Conservation (phyloP, 1,140 invertebrate genomes). For the Platorchestia sp. region DNA sequence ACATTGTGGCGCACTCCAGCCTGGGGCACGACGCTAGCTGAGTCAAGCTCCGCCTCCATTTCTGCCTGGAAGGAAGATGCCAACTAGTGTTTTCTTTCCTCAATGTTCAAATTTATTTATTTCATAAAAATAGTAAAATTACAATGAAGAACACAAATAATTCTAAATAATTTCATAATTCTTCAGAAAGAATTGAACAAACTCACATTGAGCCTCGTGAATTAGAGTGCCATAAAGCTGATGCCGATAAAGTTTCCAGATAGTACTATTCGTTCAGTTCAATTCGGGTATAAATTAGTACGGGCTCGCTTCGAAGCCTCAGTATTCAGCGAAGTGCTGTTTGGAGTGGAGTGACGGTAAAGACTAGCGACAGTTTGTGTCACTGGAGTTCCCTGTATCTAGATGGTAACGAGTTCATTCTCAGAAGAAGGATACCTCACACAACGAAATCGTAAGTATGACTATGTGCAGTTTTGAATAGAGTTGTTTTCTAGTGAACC, state of each 20-base stretch:
- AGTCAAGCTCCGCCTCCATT: not conserved
- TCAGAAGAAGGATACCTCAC: not conserved
- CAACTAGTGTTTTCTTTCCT: not conserved
- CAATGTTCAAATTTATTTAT: not conserved
- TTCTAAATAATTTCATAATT: not conserved
- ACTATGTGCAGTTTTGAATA: not conserved
- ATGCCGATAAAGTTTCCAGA: not conserved
- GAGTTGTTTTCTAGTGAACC: not conserved
- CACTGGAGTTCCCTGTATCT: not conserved
- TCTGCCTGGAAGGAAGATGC: constrained; percentile 23
- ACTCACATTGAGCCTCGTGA: not conserved
- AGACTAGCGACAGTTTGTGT: not conserved
- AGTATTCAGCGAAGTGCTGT: not conserved
- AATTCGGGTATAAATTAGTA: not conserved
- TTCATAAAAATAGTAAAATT: not conserved
- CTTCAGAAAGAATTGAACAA: not conserved
- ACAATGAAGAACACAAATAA: not conserved
- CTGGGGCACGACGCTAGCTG: constrained; percentile 19
- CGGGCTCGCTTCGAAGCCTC: not conserved
- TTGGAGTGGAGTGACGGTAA: no score
- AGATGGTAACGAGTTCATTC: not conserved
- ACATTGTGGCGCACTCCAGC: not conserved
- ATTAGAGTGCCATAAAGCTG: not conserved
- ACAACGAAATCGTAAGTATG: not conserved
- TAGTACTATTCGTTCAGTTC: not conserved